Percentiles rank a stretch among this genome's conserved stretches.
Conservation (phyloP, 2,888 invertebrate genomes). For the Homarus gammarus region DNA sequence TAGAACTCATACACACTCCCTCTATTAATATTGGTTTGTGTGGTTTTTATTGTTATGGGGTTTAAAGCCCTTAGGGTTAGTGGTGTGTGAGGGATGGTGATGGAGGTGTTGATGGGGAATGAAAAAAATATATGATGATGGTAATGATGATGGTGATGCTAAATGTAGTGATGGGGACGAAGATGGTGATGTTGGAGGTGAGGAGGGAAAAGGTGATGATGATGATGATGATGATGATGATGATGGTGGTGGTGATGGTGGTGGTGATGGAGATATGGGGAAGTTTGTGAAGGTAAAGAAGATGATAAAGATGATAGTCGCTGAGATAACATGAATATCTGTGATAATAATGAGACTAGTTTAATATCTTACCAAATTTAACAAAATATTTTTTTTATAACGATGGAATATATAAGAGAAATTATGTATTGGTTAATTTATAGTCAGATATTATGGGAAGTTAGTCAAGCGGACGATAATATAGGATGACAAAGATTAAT, state of each 20-base stretch:
- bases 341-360: too few relatives aligned
- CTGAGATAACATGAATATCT: too few relatives aligned
- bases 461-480: too few relatives aligned
- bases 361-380: too few relatives aligned
- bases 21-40: background rate
- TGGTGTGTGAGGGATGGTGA: background rate
- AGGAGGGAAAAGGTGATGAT: too few relatives aligned
- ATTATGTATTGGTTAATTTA: too few relatives aligned
- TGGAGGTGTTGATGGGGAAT: background rate
- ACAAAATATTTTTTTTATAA: too few relatives aligned
- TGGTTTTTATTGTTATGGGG: background rate
- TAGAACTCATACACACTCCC: background rate
- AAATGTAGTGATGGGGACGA: background rate
- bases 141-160: background rate
- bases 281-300: background rate
- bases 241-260: background rate
- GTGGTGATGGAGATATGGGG: background rate
- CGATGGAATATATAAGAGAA: too few relatives aligned
- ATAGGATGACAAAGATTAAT: too few relatives aligned
- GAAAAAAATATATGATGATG: background rate
- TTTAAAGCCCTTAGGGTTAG: background rate
- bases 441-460: too few relatives aligned
- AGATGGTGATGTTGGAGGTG: background rate
- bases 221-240: background rate
- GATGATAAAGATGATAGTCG: background rate